phyloP scores from a whole-genome alignment of 2,113 vertebrate species.

The Murina feae region DNA sequence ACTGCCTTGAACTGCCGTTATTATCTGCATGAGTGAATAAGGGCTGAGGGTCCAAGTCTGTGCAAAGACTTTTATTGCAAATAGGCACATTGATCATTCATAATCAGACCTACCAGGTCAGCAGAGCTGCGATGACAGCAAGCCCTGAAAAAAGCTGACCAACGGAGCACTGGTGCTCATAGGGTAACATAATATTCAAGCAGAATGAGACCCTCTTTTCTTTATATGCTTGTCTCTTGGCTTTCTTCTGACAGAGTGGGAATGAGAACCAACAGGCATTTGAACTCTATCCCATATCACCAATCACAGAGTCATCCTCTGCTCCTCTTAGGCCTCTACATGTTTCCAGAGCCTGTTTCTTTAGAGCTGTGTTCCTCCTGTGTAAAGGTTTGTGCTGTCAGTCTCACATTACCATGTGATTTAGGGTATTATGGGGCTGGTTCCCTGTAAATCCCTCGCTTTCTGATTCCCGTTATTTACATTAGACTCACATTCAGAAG shows the following conservation, averaged over 20 bases:
- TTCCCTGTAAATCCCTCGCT: neutral
- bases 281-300: neutral
- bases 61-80: constrained; percentile 80
- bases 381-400: neutral
- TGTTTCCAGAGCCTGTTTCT: neutral
- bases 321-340: neutral
- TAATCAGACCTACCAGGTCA: constrained; percentile 84
- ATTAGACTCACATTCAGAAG: neutral
- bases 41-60: constrained; percentile 81
- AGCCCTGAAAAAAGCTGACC: constrained; percentile 81
- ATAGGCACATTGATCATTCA: constrained; percentile 86
- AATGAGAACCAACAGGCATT: neutral
- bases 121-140: constrained; percentile 68
- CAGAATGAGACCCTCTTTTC: constrained; percentile 62
- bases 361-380: neutral
- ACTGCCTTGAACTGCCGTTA: constrained; percentile 84
- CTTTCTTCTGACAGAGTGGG: constrained; percentile 57
- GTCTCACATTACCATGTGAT: neutral
- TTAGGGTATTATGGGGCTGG: neutral
- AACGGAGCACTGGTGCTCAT: constrained; percentile 74
- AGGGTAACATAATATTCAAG: constrained; percentile 79
- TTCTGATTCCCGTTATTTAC: neutral
- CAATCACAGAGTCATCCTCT: neutral
- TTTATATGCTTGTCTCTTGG: constrained; percentile 70
- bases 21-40: constrained; percentile 87